Evolutionary conservation across 2,888 invertebrate species (phyloP), one percentile per base, ranked within the genome.

Genomic region (Cerceris rybyensis): DNA sequence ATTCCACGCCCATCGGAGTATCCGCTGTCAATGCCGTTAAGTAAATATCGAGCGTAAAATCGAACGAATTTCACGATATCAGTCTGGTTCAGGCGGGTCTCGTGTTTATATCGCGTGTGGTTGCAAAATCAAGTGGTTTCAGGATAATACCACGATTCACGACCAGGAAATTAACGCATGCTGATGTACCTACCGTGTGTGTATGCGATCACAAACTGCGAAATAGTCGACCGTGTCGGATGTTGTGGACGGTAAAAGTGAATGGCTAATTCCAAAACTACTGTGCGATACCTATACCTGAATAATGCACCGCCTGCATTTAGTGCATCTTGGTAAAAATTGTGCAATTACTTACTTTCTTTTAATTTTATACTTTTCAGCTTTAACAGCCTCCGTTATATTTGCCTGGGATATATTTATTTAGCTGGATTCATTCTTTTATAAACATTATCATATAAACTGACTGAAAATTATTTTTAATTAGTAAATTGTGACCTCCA

Each of bases 141-240:
- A 42, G 58, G 46, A 65, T 49, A 67, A 52, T 54, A 43, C 70
- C 63, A 57, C 69, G 71, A 78, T 74, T 57, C 77, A 54, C 70
- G 50, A 58, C 17, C 65, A 39, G 59, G 65, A 80, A 82, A 83
- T 83, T 83, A 83, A 80, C 78, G 70, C 75, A 28, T 55, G 28
- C 16, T 54, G 43, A 41, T 58, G 41, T 54, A 52, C 39, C n/a
- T 58, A n/a, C n/a, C 9, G n/a, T 60, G 14, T 14, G 14, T n/a
- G 13, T 7, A 8, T 52, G 52, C 11, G 43, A 0, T 4, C 55
- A 11, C 16, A 11, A 2, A 5, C 0, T 8, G 46, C 14, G 46
- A 49, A 42, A 42, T 42, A 59, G 11, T 70, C 50, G 73, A 60
- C 70, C 76, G 77, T 72, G 66, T 73, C 81, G 73, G 81, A 65